A percentile compares a stretch with the other conserved stretches of the same genome.
phyloP scores from a whole-genome alignment of 2,888 invertebrate genomes.

The Aethes cnicana region DNA sequence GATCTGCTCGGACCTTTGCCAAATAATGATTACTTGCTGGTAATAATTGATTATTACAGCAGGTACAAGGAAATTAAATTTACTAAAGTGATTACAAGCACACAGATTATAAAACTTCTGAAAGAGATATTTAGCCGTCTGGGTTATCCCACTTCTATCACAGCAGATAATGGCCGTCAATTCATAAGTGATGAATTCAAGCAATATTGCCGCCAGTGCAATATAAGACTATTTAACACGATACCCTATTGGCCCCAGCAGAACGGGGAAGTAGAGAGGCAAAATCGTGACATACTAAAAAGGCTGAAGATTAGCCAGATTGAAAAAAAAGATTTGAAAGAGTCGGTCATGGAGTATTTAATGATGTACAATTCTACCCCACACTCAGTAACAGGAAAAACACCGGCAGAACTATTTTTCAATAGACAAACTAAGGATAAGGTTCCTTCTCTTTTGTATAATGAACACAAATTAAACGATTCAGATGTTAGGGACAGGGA shows the following conservation, averaged over 20 bases:
- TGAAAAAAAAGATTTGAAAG: conserved; percentile 16
- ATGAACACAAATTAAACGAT: not conserved
- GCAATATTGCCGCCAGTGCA: conserved; percentile 4
- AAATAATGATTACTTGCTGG: conserved; percentile 30
- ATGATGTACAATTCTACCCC: conserved; percentile 20
- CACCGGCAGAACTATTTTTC: conserved; percentile 9
- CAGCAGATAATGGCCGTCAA: conserved; percentile 5
- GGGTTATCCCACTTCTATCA: conserved; percentile 5
- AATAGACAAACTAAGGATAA: conserved; percentile 11
- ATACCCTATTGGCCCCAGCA: conserved; percentile 29
- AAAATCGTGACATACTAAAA: conserved; percentile 22
- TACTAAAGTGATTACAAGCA: conserved; percentile 24
- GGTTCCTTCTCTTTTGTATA: not conserved
- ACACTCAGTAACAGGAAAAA: conserved; percentile 8
- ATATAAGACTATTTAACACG: conserved; percentile 11
- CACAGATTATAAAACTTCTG: conserved; percentile 33
- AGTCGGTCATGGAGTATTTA: conserved; percentile 4
- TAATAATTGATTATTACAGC: conserved; percentile 43
- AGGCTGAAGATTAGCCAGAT: conserved; percentile 12
- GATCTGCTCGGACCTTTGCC: conserved; percentile 34
- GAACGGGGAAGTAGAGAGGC: conserved; percentile 31
- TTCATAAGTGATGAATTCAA: conserved; percentile 11
- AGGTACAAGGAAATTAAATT: conserved; percentile 38
- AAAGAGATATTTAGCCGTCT: conserved; percentile 1
- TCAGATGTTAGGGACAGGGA: not conserved